Evolutionary conservation across 2,797 vertebrate genomes (phyloP).

Genomic region (Sebastes ruberrimus): DNA sequence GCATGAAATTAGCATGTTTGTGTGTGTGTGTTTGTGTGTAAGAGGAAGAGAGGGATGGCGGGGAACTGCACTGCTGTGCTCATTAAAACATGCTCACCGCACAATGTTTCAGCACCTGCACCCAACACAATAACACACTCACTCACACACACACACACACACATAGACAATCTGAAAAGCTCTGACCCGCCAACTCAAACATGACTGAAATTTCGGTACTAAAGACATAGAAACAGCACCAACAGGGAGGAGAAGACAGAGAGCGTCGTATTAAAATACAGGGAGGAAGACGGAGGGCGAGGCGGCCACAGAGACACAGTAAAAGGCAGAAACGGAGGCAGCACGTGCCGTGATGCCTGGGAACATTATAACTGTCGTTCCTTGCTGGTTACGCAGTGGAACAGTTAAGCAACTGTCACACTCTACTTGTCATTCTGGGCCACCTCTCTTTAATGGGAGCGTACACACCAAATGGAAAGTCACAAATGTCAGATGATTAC

Average conservation of each 20-base stretch:
- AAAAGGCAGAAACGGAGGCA: slow-evolving; percentile 39
- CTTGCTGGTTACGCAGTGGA: slow-evolving; percentile 20
- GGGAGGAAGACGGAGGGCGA: slow-evolving; percentile 1
- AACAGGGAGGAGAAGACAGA: slow-evolving; percentile 6
- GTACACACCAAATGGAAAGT: slow-evolving; percentile 40
- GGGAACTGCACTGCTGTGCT: slow-evolving; percentile 57
- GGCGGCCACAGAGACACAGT: slow-evolving; percentile 10
- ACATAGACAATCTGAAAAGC: slow-evolving; percentile 31
- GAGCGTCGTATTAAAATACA: not conserved
- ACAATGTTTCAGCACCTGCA: slow-evolving; percentile 76
- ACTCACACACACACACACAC: slow-evolving; percentile 17
- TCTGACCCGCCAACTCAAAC: slow-evolving; percentile 45
- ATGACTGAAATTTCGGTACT: slow-evolving; percentile 28
- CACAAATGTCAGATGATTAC: slow-evolving; percentile 46
- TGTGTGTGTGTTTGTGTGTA: slow-evolving; percentile 30
- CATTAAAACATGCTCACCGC: slow-evolving; percentile 74
- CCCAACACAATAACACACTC: slow-evolving; percentile 57
- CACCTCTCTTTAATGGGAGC: slow-evolving; percentile 22
- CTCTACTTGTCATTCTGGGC: slow-evolving; percentile 42
- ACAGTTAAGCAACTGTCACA: slow-evolving; percentile 44
- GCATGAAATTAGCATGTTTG: slow-evolving; percentile 37
- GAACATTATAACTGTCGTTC: slow-evolving; percentile 20
- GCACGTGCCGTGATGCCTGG: slow-evolving; percentile 18
- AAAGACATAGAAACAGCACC: slow-evolving; percentile 28
- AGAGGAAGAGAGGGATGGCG: slow-evolving; percentile 30